phyloP scores from a whole-genome alignment of 1,140 invertebrate genomes.

The Zophobas atratus region DNA sequence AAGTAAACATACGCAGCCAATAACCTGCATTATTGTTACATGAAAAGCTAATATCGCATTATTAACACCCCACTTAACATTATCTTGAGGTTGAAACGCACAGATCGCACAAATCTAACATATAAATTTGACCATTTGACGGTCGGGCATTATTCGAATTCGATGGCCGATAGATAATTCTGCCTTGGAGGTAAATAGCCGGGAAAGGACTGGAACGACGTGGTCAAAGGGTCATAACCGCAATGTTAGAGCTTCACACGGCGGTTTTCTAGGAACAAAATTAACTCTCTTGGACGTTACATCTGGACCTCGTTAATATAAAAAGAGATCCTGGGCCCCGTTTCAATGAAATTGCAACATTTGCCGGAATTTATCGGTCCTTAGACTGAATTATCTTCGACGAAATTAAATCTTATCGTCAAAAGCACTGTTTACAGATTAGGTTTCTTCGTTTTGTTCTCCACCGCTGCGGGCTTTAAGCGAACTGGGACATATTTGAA shows the following conservation, averaged over 20 bases:
- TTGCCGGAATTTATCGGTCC: conserved; percentile 18
- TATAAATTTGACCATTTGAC: conserved; percentile 34
- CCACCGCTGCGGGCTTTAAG: neutral
- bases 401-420: conserved; percentile 29
- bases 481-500: conserved; percentile 14
- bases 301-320: conserved; percentile 38
- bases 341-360: conserved; percentile 37
- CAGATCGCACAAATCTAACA: conserved; percentile 12
- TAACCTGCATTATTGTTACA: conserved; percentile 9
- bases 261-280: conserved; percentile 49
- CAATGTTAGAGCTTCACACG: conserved; percentile 52
- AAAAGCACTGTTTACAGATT: conserved; percentile 8
- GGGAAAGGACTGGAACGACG: conserved; percentile 48
- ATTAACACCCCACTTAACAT: conserved; percentile 21
- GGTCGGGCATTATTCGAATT: conserved; percentile 28
- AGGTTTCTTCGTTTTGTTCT: neutral
- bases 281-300: conserved; percentile 46
- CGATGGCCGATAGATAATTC: conserved; percentile 39
- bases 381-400: conserved; percentile 31
- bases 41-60: conserved; percentile 18
- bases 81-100: conserved; percentile 6
- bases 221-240: conserved; percentile 52
- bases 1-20: conserved; percentile 20
- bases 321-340: conserved; percentile 33
- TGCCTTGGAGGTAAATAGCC: conserved; percentile 39